A percentile compares a stretch with the other conserved stretches of the same genome.
Conservation (phyloP, 2,797 vertebrate genomes). For the Falco biarmicus region DNA sequence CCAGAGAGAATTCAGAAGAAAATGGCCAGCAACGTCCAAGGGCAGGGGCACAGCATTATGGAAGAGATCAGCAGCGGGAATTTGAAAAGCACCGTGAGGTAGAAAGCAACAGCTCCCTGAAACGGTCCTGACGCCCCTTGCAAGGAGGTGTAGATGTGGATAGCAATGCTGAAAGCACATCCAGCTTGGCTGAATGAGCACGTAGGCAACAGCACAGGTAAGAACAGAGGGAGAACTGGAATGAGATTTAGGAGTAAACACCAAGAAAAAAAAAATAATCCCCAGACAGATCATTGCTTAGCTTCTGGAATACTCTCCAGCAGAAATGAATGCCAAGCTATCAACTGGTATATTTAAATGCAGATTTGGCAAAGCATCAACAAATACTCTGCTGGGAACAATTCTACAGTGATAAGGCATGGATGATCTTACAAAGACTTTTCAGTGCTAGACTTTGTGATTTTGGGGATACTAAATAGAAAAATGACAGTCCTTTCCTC, state of each 20-base stretch:
- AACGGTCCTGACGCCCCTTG: not conserved
- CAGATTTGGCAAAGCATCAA: conserved; percentile 6
- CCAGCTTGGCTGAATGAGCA: not conserved
- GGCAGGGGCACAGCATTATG: not conserved
- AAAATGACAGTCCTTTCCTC: conserved; percentile 18
- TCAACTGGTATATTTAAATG: not conserved
- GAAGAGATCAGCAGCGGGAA: not conserved
- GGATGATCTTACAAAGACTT: not conserved
- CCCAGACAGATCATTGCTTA: not conserved
- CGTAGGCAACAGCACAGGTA: not conserved
- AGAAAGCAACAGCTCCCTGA: not conserved
- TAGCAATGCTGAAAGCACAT: not conserved
- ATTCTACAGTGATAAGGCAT: not conserved
- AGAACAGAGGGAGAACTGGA: not conserved
- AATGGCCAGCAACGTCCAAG: not conserved
- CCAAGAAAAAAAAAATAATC: not conserved
- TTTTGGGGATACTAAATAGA: conserved; percentile 12
- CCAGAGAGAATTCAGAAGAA: not conserved
- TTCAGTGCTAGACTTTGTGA: not conserved
- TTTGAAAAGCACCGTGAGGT: not conserved
- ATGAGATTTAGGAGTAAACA: not conserved
- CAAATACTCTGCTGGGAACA: conserved; percentile 11
- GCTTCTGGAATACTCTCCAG: not conserved
- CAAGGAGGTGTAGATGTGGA: not conserved
- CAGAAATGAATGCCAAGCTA: not conserved